Conservation (phyloP, 2,797 vertebrate genomes). For the Hemitrygon akajei region DNA sequence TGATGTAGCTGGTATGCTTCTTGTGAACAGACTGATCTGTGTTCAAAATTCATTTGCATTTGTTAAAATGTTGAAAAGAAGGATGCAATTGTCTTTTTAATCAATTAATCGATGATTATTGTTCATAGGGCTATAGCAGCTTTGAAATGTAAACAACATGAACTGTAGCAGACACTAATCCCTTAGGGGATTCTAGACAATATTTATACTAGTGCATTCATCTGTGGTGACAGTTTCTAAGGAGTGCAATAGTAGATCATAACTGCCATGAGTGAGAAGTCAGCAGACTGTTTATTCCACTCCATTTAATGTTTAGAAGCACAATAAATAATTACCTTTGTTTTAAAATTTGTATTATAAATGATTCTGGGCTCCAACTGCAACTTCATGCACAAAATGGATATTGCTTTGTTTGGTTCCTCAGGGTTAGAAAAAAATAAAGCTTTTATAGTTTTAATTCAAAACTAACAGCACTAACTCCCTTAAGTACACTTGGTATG, state of each 20-base stretch:
- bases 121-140: conserved; percentile 69
- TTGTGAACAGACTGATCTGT: conserved; percentile 22
- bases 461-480: conserved; percentile 84
- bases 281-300: conserved; percentile 36
- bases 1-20: conserved; percentile 58
- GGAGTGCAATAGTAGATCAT: conserved; percentile 61
- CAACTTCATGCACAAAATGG: conserved; percentile 9
- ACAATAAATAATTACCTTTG: conserved; percentile 35
- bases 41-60: conserved; percentile 27
- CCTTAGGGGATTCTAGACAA: conserved; percentile 71
- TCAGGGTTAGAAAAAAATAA: conserved; percentile 12
- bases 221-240: conserved; percentile 73
- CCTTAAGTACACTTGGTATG: conserved; percentile 78
- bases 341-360: background rate
- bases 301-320: conserved; percentile 28
- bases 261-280: conserved; percentile 36
- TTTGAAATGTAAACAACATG: conserved; percentile 73
- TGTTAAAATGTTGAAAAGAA: background rate
- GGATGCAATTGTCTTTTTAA: conserved; percentile 46
- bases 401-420: background rate
- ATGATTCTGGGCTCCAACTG: conserved; percentile 19
- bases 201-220: conserved; percentile 73
- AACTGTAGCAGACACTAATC: conserved; percentile 61
- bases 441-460: conserved; percentile 40
- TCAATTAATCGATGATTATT: conserved; percentile 73